Evolutionary conservation across 2,888 invertebrate species (phyloP).

Genomic region (Hecatera dysodea): DNA sequence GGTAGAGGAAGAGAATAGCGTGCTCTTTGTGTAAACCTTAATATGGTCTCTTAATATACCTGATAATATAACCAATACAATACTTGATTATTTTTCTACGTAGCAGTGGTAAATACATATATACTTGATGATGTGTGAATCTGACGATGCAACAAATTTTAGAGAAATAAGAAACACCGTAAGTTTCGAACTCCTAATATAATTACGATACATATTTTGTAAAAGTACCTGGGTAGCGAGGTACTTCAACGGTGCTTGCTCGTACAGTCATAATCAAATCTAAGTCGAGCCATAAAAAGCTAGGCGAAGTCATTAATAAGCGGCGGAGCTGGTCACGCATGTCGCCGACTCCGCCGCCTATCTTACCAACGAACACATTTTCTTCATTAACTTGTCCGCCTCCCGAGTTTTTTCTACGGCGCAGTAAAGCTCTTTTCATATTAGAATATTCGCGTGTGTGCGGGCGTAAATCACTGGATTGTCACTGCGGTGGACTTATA

Average conservation of each 20-base stretch:
- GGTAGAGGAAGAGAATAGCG: no score
- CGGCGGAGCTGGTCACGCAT: constrained; percentile 78
- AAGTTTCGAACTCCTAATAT: neutral
- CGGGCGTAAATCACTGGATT: constrained; percentile 90
- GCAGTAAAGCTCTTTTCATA: constrained; percentile 85
- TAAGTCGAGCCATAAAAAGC: constrained; percentile 62
- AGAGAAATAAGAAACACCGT: neutral
- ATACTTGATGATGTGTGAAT: neutral
- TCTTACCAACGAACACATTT: constrained; percentile 83
- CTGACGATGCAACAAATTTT: neutral
- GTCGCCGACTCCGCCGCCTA: constrained; percentile 75
- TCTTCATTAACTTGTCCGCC: constrained; percentile 89
- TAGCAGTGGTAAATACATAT: no score
- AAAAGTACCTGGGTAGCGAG: constrained; percentile 3
- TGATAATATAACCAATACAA: no score
- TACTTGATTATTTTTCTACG: no score
- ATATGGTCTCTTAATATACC: no score
- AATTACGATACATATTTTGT: constrained; percentile 6
- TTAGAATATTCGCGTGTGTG: constrained; percentile 90
- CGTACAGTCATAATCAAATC: constrained; percentile 66
- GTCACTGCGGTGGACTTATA: constrained; percentile 90
- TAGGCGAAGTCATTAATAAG: constrained; percentile 73
- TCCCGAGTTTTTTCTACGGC: constrained; percentile 81
- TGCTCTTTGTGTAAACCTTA: no score
- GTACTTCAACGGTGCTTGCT: constrained; percentile 40